Evolutionary conservation across 2,797 vertebrate species (phyloP), one percentile per base, ranked within the genome.

Genomic region (Pristis pectinata): DNA sequence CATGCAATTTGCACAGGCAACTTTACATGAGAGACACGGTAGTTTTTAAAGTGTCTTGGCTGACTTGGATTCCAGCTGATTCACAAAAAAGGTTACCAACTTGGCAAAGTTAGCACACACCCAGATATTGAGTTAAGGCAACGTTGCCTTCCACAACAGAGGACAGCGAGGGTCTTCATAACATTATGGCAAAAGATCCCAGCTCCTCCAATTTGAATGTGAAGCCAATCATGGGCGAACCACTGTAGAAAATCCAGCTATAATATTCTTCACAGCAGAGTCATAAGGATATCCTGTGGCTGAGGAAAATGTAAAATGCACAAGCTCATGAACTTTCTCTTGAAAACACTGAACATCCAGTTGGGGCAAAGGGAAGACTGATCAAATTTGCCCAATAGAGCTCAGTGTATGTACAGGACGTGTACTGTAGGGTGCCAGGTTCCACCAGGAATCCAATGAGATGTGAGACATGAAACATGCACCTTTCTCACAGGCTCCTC

Each of bases 401-500:
- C 80, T 85, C 82, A 15, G 85, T 85, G 82, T 85, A 85, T 82
- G 53, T 85, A 56, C 44, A 85, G 82, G 82, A 85, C 85, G 49
- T 49, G 56, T 85, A 82, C 82, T 34, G 80, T 83, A 82, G 44
- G 85, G 44, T 85, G 82, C 49, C 82, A 85, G 82, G 44, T 85
- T 53, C 49, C 44, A 85, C 82, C 82, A 85, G 82, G 49, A 82
- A 85, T 44, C 82, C 82, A 85, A 22, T 85, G 82, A 85, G 82
- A 56, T 85, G 82, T 85, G 82, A 56, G 85, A 27, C 82, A 56
- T 85, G 44, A 56, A 85, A 27, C 82, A 56, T 85, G 44, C 82
- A 85, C 44, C 82, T 85, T 92, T 92, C 89, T 64, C 64, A 89
- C 85, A 92, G 89, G 59, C 61, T 92, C 61, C n/a, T 92, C 89